Percentiles rank a stretch among this genome's conserved stretches.
phyloP scores from a whole-genome alignment of 2,113 vertebrate species.

The Syngnathus scovelli region DNA sequence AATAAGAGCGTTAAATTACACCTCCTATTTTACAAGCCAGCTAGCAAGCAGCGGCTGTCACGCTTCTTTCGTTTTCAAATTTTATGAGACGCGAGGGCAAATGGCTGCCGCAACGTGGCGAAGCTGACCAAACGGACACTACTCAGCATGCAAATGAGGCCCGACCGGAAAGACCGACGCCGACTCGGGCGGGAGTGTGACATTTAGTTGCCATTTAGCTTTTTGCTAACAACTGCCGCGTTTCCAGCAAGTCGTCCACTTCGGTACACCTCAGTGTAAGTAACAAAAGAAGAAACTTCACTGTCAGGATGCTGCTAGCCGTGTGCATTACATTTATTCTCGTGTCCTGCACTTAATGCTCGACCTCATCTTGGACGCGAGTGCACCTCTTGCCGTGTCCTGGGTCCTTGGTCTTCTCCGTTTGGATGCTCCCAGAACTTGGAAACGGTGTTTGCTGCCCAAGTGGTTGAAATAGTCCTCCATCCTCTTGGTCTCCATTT shows the following conservation, averaged over 20 bases:
- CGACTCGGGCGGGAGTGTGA: slow-evolving; percentile 65
- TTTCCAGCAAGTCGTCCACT: background rate
- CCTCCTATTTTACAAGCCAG: slow-evolving; percentile 45
- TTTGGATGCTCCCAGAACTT: background rate
- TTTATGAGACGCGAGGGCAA: slow-evolving; percentile 51
- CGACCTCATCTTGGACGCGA: background rate
- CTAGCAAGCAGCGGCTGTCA: slow-evolving; percentile 23
- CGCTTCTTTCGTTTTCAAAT: slow-evolving; percentile 1
- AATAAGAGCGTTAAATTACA: slow-evolving; percentile 40
- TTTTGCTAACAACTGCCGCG: background rate
- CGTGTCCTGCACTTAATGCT: background rate
- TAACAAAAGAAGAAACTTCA: background rate
- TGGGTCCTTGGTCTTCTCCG: no score
- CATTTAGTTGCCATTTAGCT: slow-evolving; percentile 72
- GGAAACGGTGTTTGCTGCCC: background rate
- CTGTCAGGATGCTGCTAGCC: background rate
- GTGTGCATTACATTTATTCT: background rate
- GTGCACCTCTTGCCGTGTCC: no score
- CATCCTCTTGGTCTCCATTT: slow-evolving; percentile 23
- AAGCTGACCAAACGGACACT: slow-evolving; percentile 49
- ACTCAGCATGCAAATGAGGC: slow-evolving; percentile 63
- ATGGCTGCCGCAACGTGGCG: slow-evolving; percentile 44
- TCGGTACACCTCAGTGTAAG: background rate
- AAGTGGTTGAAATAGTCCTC: slow-evolving; percentile 20
- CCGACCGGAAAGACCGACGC: slow-evolving; percentile 64